Base-by-base conservation (phyloP, 2,113 vertebrate genomes). In the Rhinopomastus cyanomelas region DNA sequence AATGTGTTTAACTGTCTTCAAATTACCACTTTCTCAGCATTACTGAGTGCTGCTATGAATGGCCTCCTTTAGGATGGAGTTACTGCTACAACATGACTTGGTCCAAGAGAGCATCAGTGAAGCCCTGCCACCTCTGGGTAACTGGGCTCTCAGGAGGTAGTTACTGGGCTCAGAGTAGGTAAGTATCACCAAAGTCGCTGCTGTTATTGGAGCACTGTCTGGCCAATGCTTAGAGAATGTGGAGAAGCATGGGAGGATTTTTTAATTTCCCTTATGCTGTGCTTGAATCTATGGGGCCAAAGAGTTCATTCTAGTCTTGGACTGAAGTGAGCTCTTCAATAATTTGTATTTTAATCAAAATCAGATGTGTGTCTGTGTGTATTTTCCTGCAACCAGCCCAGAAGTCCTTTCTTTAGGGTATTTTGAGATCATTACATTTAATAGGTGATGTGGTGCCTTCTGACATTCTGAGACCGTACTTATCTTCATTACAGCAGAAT, bases 171-270 rank as follows among this genome's bases (percentile, higher is more conserved):
- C 94, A 42, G 65, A 89, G 49, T 12, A 88, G 85, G 79, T 77
- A 88, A 92, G 89, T 78, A 85, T 81, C 93, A 89, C 61, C 30
- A 26, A 82, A 90, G 83, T 90, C 93, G 55, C 90, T 91, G 90
- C 78, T 92, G 51, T 75, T 94, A 78, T 96, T 97, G 95, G 95
- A 89, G 97, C 94, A 94, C 82, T 95, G 90, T 92, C 96, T 97
- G 95, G 91, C 95, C 86, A 81, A 79, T 37, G 71, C 65, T 21
- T 23, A 84, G 71, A 93, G 83, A 93, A 79, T 66, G 90, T 65
- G 39, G 85, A 93, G 72, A 86, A 49, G 85, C 95, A 76, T 87
- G n/a, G n/a, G 92, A 92, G 89, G 44, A 74, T 37, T 92, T 64
- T 57, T 81, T 39, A 12, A 42, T 67, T 11, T 3, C 29, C 39